A percentile compares a stretch with the other conserved stretches of the same genome.
Evolutionary conservation across 2,113 vertebrate genomes (phyloP).

Genomic region (Tyrannus savana): DNA sequence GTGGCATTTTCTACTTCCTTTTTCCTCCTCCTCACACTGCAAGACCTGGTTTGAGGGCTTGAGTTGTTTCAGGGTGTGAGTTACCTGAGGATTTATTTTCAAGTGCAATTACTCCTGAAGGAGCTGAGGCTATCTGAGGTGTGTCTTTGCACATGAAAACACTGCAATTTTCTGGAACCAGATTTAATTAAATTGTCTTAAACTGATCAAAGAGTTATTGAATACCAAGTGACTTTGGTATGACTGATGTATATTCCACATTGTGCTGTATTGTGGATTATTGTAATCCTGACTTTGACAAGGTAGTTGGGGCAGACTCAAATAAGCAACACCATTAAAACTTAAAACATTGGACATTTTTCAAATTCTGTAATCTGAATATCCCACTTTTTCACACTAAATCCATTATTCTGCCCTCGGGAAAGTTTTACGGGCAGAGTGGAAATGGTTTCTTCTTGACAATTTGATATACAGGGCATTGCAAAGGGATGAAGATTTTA

Average conservation of each 20-base stretch:
- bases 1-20: background rate
- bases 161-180: background rate
- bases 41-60: background rate
- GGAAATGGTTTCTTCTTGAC: background rate
- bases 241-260: background rate
- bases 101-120: background rate
- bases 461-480: background rate
- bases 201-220: slow-evolving; percentile 7
- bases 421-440: background rate
- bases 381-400: background rate
- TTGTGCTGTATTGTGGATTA: background rate
- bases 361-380: background rate
- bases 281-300: background rate
- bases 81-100: background rate
- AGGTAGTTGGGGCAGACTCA: background rate
- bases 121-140: background rate
- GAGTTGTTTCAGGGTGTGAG: background rate
- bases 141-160: background rate
- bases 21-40: background rate
- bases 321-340: background rate
- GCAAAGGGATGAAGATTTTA: background rate
- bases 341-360: background rate
- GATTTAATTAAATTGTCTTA: slow-evolving; percentile 3
- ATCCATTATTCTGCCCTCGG: background rate
- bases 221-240: slow-evolving; percentile 11